Evolutionary conservation across 2,113 vertebrate species (phyloP), one percentile per base, ranked within the genome.

Genomic region (Ibidorhyncha struthersii): DNA sequence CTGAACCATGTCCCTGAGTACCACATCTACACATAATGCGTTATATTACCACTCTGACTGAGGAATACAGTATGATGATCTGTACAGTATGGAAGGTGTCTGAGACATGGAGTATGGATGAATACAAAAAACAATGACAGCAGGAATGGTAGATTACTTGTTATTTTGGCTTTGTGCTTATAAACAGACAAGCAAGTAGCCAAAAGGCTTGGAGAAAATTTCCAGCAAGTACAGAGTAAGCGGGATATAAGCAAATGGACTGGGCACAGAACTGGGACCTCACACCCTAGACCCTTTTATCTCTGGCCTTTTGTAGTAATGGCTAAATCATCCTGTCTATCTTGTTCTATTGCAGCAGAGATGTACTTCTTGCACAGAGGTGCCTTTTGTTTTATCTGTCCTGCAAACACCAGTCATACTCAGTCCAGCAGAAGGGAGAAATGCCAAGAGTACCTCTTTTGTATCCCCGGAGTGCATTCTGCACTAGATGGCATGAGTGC

Each of bases 1-100:
- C 20, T 66, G 45, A 66, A 45, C 20, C 41, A 45, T 66, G 41
- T 66, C 30, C 41, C 20, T 45, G 22, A 45, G 63, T 20, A 45
- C 41, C 41, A 45, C 20, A 43, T 43, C 40, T 45, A 66, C 20
- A 10, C 7, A 2, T 34, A 45, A 45, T 22, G 63, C 30, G 4
- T 43, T 66, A 23, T 4, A 29, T 83, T 78, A 66, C 41, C 5
- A 8, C n/a, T 81, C 83, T 92, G 86, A 63, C 91, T 95, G 87
- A 89, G 50, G 58, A 94, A 93, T 96, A 94, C 83, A 90, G 89
- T 96, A 97, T 98, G 96, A 97, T 97, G 96, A 97, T 97, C 95
- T 97, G 74, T 95, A 96, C 52, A 72, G 92, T 59, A 97, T 97
- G 97, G 32, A 73, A 93, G 65, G 89, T 91, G 95, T 93, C 92